Conservation (phyloP, 2,797 vertebrate genomes). For the Enteromius paludinosus region DNA sequence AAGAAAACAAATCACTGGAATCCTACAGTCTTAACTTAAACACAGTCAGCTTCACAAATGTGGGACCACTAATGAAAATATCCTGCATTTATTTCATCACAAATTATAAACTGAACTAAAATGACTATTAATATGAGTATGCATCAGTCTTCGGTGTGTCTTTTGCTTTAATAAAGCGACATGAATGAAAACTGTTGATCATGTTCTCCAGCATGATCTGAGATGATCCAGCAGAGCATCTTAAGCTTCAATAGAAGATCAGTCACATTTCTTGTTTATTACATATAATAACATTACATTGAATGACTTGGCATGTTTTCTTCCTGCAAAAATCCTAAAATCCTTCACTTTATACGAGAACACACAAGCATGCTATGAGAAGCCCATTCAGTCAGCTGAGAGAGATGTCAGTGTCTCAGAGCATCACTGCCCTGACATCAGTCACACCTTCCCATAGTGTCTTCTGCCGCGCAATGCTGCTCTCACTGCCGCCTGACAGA, state of each 20-base stretch:
- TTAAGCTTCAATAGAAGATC: not conserved
- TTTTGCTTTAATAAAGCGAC: not conserved
- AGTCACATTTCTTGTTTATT: not conserved
- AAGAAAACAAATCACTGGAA: not conserved
- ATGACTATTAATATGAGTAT: not conserved
- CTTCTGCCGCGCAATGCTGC: conserved; percentile 56
- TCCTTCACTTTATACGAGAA: not conserved
- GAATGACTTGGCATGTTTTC: too few species aligned
- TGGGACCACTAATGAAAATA: not conserved
- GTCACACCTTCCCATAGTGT: conserved; percentile 76
- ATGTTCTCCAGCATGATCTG: not conserved
- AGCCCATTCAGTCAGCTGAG: not conserved
- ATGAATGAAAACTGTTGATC: not conserved
- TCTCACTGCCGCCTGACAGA: conserved; percentile 51
- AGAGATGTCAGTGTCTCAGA: not conserved
- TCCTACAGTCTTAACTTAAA: too few species aligned
- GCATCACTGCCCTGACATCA: not conserved
- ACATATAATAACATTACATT: not conserved
- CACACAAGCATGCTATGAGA: not conserved
- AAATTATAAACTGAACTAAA: not conserved
- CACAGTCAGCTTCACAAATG: not conserved
- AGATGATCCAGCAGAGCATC: not conserved
- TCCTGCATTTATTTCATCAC: not conserved
- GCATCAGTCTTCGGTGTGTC: not conserved
- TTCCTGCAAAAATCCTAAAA: too few species aligned